Evolutionary conservation across 2,888 invertebrate species (phyloP), one percentile per base, ranked within the genome.

Genomic region (Drosophila yooni): DNA sequence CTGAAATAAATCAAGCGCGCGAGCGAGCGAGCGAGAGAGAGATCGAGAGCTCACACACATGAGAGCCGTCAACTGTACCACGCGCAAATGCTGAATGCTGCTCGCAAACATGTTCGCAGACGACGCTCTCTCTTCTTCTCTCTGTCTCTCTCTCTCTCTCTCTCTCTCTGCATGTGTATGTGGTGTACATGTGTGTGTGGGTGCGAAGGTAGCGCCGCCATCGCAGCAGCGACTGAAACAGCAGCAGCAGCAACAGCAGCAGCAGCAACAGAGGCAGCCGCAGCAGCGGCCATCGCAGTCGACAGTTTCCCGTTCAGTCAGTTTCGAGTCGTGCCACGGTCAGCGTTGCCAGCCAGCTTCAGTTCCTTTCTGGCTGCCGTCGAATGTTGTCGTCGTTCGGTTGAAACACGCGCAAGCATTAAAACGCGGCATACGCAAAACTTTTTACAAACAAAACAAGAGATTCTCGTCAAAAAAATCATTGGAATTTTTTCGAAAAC

Each of bases 301-400:
- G 74, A 60, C 76, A 88, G 91, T 92, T 79, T 79, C 73, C 77
- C 81, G 84, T 68, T 91, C 90, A 90, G 89, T 89, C 87, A 91
- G 89, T 91, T 91, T 88, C 76, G 87, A 88, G 91, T 90, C 86
- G 83, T 89, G 88, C 88, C 84, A 88, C 87, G 83, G 83, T 82
- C 89, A 84, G 90, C 91, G 81, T 79, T 83, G 81, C 80, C 75
- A 91, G 91, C 83, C 88, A 91, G 89, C 83, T 92, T 91, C 91
- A 92, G 92, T 92, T 92, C 92, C 93, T 93, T 93, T 92, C 91
- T 91, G 92, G 92, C 92, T 92, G 93, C 92, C 87, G 92, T 92
- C 91, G 92, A 92, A 91, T 91, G 92, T 92, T 91, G 93, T 92
- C 92, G 92, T 92, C 87, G 91, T 86, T 72, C 88, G 83, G 88